Evolutionary conservation across 2,888 invertebrate species (phyloP), one percentile per base, ranked within the genome.

Genomic region (Tridacna gigas): DNA sequence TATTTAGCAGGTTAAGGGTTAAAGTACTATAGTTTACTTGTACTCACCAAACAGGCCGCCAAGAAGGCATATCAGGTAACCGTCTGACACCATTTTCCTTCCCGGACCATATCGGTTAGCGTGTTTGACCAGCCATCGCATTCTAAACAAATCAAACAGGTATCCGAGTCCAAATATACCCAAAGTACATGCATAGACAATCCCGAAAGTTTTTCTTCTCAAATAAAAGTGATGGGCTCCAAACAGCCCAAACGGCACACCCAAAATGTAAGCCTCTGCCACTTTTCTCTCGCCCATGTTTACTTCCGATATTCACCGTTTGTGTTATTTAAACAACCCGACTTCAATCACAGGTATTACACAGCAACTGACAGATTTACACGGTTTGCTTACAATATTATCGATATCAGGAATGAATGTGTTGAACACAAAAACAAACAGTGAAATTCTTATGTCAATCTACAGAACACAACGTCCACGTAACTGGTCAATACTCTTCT

Each of bases 161-260:
- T 88, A 90, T 11, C 90, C 90, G 28, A 89, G 74, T 0, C 89
- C 90, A 20, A 88, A 80, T 26, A 90, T 77, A 13, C 90, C 90
- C 9, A 88, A 73, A 9, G 89, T 89, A 69, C 88, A 89, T 12
- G 82, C 81, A 76, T 90, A 90, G 26, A 88, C 66, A 28, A 89
- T 85, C 9, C 88, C 90, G 77, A 86, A 90, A 45, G 63, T 65
- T 74, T 82, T 88, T 22, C 90, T 80, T 13, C 86, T 75, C 47
- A 90, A 78, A 80, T 90, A 89, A 77, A 82, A 89, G 82, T 89
- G 84, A 67, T 88, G 86, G 26, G 85, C 80, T 20, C 90, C 87
- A 81, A 79, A 76, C n/a, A 86, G 74, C 66, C 88, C 88, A 66
- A 88, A 88, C 1, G 88, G 85, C 37, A 88, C 84, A 18, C 85